Base-by-base conservation (phyloP, 2,113 vertebrate species). In the Uropsilus gracilis region DNA sequence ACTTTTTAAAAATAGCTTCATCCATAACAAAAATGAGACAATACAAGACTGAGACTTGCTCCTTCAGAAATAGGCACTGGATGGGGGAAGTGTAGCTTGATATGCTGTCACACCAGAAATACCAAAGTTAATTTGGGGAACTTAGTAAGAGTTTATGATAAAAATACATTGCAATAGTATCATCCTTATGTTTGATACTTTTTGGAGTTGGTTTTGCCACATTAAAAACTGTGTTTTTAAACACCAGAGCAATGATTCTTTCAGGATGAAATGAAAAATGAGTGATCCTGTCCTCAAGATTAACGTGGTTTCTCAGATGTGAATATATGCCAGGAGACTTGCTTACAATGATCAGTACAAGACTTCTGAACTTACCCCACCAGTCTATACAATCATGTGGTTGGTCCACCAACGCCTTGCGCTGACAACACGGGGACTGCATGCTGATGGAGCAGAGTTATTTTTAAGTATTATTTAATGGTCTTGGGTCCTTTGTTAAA, bases 391-490 rank as follows among this genome's bases (percentile, higher is more conserved):
- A 16, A 66, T 97, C 96, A 86, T 75, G 85, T 96, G 96, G 39
- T 71, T 24, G 96, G 44, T 71, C 28, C 37, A 50, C 34, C 44
- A 83, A 80, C 46, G 26, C 10, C 78, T 89, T 64, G 42, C 3
- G 61, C 66, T 68, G 71, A 91, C 95, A 66, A 72, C 85, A 83
- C 13, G 16, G 2, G 22, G 53, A 30, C 75, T 55, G 63, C 34
- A 90, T 90, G 95, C 88, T 96, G 94, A 97, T 30, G 8, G 42
- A 80, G 94, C 84, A 86, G 57, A 37, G 72, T 94, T 97, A 97
- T 97, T 96, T 96, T 97, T 96, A 97, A 94, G 30, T 78, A 95
- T 90, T 92, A 97, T 95, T 95, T 95, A 93, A 96, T 97, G 18
- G 87, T 94, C 93, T 96, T 64, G 84, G 75, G 92, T 95, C 63